Conservation (phyloP, 2,113 vertebrate species). For the Tapirus terrestris region DNA sequence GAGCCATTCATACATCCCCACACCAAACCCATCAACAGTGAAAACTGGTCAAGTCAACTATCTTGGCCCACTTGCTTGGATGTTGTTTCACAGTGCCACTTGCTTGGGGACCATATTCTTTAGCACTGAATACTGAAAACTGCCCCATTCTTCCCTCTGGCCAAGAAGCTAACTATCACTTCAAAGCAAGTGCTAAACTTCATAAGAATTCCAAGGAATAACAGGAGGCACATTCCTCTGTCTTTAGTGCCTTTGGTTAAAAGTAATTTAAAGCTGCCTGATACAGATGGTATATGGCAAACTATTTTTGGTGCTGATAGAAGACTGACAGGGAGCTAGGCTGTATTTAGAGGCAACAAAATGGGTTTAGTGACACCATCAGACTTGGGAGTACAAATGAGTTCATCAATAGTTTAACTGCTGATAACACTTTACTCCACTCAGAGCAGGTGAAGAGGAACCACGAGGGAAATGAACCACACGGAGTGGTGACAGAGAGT, state of each 20-base stretch:
- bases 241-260: neutral
- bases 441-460: neutral
- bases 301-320: neutral
- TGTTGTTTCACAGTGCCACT: neutral
- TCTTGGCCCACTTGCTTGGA: neutral
- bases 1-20: neutral
- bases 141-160: neutral
- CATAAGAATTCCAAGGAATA: neutral
- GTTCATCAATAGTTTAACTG: neutral
- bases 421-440: neutral
- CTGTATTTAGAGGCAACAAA: neutral
- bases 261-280: slow-evolving; percentile 2
- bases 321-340: neutral
- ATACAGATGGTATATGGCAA: neutral
- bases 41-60: slow-evolving; percentile 14
- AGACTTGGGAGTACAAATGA: neutral
- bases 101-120: neutral
- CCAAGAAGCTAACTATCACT: neutral
- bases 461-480: neutral
- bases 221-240: neutral
- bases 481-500: neutral
- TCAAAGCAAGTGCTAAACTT: slow-evolving; percentile 2
- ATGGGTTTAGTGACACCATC: neutral
- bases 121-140: neutral
- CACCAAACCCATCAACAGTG: neutral